Evolutionary conservation across 2,113 vertebrate genomes (phyloP).

Genomic region (Sinosuthora webbiana): DNA sequence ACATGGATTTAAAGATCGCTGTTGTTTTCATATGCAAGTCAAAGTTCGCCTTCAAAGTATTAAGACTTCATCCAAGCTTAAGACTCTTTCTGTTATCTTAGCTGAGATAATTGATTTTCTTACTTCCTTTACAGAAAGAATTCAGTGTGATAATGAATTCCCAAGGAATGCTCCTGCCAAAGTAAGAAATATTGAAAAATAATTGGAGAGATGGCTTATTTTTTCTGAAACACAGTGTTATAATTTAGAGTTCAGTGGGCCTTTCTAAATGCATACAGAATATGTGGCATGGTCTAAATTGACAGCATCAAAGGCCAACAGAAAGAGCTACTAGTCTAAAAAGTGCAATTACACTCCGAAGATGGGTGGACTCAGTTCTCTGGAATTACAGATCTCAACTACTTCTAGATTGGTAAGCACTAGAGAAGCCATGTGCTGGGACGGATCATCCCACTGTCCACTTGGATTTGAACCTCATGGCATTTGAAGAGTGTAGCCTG

Average conservation of each 20-base stretch:
- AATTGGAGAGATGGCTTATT: background rate
- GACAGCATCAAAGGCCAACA: background rate
- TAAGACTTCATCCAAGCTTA: background rate
- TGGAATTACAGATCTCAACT: background rate
- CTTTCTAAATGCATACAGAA: background rate
- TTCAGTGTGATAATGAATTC: background rate
- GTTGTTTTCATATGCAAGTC: background rate
- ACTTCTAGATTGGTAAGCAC: background rate
- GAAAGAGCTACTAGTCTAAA: background rate
- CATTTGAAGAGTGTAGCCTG: background rate
- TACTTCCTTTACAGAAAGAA: background rate
- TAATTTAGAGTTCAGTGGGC: background rate
- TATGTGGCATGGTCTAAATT: background rate
- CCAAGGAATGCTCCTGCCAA: background rate
- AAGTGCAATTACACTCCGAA: background rate
- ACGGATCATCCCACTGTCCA: background rate
- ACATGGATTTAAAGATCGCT: background rate
- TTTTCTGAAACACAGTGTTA: background rate
- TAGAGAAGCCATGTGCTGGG: background rate
- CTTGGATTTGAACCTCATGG: background rate
- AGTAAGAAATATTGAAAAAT: slow-evolving; percentile 7
- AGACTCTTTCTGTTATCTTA: background rate
- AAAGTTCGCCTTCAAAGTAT: background rate
- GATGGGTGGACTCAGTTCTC: background rate
- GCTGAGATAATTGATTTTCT: background rate